phyloP scores from a whole-genome alignment of 2,888 invertebrate genomes.

The Drosophila robusta region DNA sequence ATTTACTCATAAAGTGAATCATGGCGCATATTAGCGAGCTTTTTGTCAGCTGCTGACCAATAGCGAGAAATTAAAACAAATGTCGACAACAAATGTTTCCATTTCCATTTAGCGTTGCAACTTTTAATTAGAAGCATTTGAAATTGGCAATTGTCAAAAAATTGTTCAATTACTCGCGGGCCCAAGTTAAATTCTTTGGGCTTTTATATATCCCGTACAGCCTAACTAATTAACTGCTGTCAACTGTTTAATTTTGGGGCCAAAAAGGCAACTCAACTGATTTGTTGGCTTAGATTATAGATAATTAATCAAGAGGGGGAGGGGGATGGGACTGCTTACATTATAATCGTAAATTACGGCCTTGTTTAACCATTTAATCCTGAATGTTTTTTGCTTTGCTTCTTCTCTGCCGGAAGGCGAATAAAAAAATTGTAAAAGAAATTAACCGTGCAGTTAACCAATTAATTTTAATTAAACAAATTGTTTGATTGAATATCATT shows the following conservation, averaged over 20 bases:
- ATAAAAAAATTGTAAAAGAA: not conserved
- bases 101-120: not conserved
- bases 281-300: slow-evolving; percentile 17
- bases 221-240: slow-evolving; percentile 45
- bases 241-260: slow-evolving; percentile 12
- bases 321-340: not conserved
- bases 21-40: not conserved
- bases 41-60: not conserved
- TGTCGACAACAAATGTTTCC: not conserved
- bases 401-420: not conserved
- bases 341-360: not conserved
- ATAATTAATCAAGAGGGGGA: not conserved
- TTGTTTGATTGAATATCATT: slow-evolving; percentile 9
- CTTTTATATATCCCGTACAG: slow-evolving; percentile 12
- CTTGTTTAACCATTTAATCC: slow-evolving; percentile 3
- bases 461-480: slow-evolving; percentile 18
- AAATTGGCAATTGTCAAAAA: not conserved
- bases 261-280: slow-evolving; percentile 18
- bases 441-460: not conserved
- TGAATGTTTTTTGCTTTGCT: not conserved
- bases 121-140: slow-evolving; percentile 8
- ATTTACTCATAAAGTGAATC: no score
- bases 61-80: not conserved
- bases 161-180: slow-evolving; percentile 22
- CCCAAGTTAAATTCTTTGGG: slow-evolving; percentile 27